Evolutionary conservation across 2,797 vertebrate species (phyloP), one percentile per base, ranked within the genome.

Genomic region (Glyptemys insculpta): DNA sequence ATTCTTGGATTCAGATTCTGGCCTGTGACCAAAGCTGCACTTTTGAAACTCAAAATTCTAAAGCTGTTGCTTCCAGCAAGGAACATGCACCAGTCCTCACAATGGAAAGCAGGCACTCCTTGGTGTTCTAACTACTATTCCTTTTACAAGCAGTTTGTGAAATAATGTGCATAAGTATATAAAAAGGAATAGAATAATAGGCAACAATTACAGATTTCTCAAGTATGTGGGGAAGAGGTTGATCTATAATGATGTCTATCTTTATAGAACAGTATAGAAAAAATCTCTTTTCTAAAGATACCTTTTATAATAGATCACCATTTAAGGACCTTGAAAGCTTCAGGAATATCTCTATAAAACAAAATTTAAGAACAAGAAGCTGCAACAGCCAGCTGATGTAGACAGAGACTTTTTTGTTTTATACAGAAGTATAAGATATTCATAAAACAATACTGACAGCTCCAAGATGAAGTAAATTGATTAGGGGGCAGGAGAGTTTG

Each of bases 391-490:
- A 86, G 9, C 14, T 90, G 11, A 76, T 2, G 2, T 5, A 0
- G 1, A 21, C 85, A 76, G 6, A 52, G 54, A 79, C 91, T 85
- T 52, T 92, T 95, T 80, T 81, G 65, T 41, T 86, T 65, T 25
- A 79, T 1, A 62, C 0, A 34, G 15, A 94, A 85, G 29, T 34
- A 56, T 10, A 62, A n/a, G 8, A n/a, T 88, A 72, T 54, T 54
- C 50, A 91, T n/a, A 4, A 53, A 2, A 12, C 47, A 90, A 74
- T n/a, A 87, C 5, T 3, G 18, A 89, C n/a, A 87, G 8, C 54
- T 86, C 27, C 47, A 91, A 87, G 86, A 86, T 72, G 68, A 92
- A 27, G 41, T 86, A 21, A 94, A 80, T 10, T 50, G 37, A 94
- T 47, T 7, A 53, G 62, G 0, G 34, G 16, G 27, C 7, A 83